Evolutionary conservation across 1,140 invertebrate species (phyloP).

Genomic region (Ostrea denselamellosa): DNA sequence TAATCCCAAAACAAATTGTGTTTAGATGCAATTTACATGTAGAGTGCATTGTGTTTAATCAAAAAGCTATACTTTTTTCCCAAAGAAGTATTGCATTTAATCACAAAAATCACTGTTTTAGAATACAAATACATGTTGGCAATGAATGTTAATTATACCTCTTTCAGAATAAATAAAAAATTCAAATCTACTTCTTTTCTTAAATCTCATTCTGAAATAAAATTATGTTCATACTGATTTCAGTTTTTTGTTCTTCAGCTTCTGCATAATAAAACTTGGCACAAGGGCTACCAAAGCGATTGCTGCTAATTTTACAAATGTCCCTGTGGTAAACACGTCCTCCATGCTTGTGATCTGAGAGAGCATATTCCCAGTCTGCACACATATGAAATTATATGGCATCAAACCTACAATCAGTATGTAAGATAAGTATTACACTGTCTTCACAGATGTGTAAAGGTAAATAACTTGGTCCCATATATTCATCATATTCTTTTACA

Average conservation of each 20-base stretch:
- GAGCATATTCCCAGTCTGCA: slow-evolving; percentile 83
- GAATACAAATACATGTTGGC: too few species aligned
- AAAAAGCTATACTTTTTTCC: too few species aligned
- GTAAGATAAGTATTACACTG: too few species aligned
- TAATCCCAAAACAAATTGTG: too few species aligned
- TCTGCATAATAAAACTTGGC: slow-evolving; percentile 77
- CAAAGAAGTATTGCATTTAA: too few species aligned
- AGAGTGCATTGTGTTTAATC: too few species aligned
- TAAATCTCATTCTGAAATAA: not conserved
- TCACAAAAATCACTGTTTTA: too few species aligned
- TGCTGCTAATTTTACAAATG: slow-evolving; percentile 80
- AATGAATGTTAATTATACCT: not conserved
- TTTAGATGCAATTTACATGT: too few species aligned
- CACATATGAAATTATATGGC: slow-evolving; percentile 85
- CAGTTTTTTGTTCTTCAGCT: slow-evolving; percentile 53
- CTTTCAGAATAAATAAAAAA: not conserved
- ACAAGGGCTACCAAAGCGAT: slow-evolving; percentile 81
- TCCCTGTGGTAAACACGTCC: slow-evolving; percentile 81
- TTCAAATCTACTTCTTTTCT: not conserved
- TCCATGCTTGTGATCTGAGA: slow-evolving; percentile 81
- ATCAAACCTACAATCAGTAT: slow-evolving; percentile 81
- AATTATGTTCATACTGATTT: slow-evolving; percentile 25
- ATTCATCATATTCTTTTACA: too few species aligned
- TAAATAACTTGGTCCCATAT: too few species aligned
- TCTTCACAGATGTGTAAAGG: too few species aligned